phyloP scores from a whole-genome alignment of 1,140 invertebrate genomes.

The Bombus balteatus region DNA sequence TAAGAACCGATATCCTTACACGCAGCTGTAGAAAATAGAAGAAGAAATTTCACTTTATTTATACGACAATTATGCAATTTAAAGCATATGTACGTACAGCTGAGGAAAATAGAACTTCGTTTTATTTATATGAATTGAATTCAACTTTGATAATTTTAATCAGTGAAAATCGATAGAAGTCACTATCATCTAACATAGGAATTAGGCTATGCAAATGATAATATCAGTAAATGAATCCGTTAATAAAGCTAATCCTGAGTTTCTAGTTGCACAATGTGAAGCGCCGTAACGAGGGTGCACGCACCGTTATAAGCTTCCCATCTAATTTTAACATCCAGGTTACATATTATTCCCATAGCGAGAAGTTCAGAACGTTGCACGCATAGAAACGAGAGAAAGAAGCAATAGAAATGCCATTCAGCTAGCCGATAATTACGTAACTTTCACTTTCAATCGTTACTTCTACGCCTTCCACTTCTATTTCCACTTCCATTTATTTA shows the following conservation, averaged over 20 bases:
- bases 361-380: constrained; percentile 1
- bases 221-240: not conserved
- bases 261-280: not conserved
- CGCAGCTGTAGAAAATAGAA: too few relatives aligned
- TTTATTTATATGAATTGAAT: not conserved
- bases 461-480: not conserved
- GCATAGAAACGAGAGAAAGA: constrained; percentile 35
- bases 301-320: not conserved
- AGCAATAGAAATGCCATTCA: constrained; percentile 11
- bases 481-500: not conserved
- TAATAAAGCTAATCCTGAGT: not conserved
- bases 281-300: not conserved
- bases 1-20: too few relatives aligned
- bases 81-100: not conserved
- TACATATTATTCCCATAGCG: constrained; percentile 8
- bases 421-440: constrained; percentile 41
- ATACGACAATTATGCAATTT: too few relatives aligned
- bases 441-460: constrained; percentile 44
- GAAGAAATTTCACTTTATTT: too few relatives aligned
- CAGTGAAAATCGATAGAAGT: not conserved
- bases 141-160: not conserved
- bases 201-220: not conserved
- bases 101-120: not conserved
- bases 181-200: fast-evolving
- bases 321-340: not conserved